Evolutionary conservation across 2,797 vertebrate species (phyloP).

Genomic region (Epinephelus awoara): DNA sequence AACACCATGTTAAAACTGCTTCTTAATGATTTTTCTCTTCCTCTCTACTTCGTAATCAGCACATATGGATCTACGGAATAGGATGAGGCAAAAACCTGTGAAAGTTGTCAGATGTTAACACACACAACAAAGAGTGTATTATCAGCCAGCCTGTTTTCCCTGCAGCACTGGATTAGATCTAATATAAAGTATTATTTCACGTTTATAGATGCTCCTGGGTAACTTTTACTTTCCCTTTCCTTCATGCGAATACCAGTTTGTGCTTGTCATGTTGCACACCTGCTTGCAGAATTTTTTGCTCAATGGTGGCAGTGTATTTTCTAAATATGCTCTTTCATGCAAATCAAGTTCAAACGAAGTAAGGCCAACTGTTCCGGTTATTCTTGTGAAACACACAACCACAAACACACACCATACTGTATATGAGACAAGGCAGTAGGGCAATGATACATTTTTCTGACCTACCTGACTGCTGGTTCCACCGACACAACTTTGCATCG

Average conservation of each 20-base stretch:
- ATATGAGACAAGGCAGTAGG: background rate
- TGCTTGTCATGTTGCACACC: background rate
- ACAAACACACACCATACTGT: background rate
- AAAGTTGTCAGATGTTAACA: background rate
- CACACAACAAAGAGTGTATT: background rate
- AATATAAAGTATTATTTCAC: background rate
- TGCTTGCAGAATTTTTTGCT: background rate
- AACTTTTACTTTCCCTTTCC: background rate
- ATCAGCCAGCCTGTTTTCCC: background rate
- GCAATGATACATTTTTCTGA: background rate
- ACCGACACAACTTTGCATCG: background rate
- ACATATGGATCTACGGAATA: background rate
- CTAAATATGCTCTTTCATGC: background rate
- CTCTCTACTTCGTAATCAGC: conserved; percentile 20
- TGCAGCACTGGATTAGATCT: background rate
- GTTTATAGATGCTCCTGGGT: background rate
- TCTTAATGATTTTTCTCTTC: conserved; percentile 10
- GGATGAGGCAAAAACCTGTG: background rate
- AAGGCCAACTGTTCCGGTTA: background rate
- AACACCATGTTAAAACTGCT: background rate
- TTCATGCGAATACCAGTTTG: conserved; percentile 9
- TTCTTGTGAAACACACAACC: background rate
- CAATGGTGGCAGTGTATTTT: background rate
- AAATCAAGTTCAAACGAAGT: background rate
- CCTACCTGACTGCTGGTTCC: background rate